Evolutionary conservation across 1,140 invertebrate species (phyloP).

Genomic region (Brachionus rotundiformis): DNA sequence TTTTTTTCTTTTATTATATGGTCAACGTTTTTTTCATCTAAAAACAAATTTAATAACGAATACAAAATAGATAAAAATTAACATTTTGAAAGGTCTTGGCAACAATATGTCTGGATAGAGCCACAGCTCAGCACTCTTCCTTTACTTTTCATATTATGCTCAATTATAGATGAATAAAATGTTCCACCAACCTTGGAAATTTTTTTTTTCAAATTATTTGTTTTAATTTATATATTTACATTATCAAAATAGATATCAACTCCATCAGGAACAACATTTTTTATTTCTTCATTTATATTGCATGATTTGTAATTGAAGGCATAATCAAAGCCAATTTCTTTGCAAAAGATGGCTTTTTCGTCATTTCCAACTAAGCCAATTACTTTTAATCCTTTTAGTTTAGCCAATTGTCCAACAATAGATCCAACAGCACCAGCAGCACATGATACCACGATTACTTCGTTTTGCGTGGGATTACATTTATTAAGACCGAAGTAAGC

Average conservation of each 20-base stretch:
- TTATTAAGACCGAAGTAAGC: constrained; percentile 75
- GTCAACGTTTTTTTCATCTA: constrained; percentile 9
- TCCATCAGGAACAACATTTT: constrained; percentile 69
- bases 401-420: constrained; percentile 75
- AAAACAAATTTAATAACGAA: neutral
- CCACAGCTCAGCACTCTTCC: constrained; percentile 55
- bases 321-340: constrained; percentile 71
- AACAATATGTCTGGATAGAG: constrained; percentile 54
- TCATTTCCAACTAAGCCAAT: constrained; percentile 74
- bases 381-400: constrained; percentile 70
- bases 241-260: constrained; percentile 76
- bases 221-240: constrained; percentile 61
- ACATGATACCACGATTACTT: constrained; percentile 70
- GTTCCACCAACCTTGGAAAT: constrained; percentile 56
- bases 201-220: no score
- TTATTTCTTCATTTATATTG: constrained; percentile 67
- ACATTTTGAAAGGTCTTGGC: neutral
- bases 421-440: constrained; percentile 71
- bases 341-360: constrained; percentile 72
- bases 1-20: constrained; percentile 53
- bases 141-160: constrained; percentile 53
- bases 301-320: constrained; percentile 74
- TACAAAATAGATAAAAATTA: neutral
- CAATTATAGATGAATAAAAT: constrained; percentile 49
- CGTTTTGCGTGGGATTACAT: constrained; percentile 71